phyloP scores from a whole-genome alignment of 2,888 invertebrate species.

The Tinea pellionella region DNA sequence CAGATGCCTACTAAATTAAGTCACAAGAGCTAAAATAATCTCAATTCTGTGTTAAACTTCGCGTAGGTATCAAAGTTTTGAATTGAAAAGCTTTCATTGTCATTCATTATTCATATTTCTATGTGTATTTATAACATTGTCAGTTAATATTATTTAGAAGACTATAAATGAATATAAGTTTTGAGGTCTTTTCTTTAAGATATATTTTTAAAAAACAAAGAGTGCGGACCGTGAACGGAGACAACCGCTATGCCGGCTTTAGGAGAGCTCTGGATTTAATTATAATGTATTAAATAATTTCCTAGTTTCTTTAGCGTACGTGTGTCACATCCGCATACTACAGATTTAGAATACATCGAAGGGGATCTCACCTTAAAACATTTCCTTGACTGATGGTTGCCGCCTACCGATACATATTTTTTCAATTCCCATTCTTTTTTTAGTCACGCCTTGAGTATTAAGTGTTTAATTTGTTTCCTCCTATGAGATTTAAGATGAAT shows the following conservation, averaged over 20 bases:
- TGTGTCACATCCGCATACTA: not conserved
- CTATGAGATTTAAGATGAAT: conserved; percentile 45
- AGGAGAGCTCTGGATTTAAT: too few relatives aligned
- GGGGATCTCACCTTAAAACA: conserved; percentile 2
- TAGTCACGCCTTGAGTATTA: conserved; percentile 63
- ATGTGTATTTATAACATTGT: not conserved
- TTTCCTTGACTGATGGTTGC: conserved; percentile 18
- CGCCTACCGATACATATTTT: conserved; percentile 12
- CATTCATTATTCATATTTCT: not conserved
- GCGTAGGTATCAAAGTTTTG: not conserved
- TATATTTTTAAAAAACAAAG: too few relatives aligned
- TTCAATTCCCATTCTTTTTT: conserved; percentile 30
- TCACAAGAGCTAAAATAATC: conserved; percentile 14
- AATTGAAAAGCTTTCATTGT: too few relatives aligned
- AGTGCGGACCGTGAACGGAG: too few relatives aligned
- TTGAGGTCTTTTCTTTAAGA: too few relatives aligned
- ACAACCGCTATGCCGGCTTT: too few relatives aligned
- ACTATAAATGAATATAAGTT: too few relatives aligned
- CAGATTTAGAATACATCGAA: not conserved
- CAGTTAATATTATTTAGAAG: too few relatives aligned
- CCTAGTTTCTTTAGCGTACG: not conserved
- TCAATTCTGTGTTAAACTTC: not conserved
- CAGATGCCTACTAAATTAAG: conserved; percentile 13
- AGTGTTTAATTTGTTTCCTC: conserved; percentile 65
- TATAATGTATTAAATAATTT: not conserved